Evolutionary conservation across 2,888 invertebrate genomes (phyloP), one percentile per base, ranked within the genome.

Genomic region (Drosophila algonquin): DNA sequence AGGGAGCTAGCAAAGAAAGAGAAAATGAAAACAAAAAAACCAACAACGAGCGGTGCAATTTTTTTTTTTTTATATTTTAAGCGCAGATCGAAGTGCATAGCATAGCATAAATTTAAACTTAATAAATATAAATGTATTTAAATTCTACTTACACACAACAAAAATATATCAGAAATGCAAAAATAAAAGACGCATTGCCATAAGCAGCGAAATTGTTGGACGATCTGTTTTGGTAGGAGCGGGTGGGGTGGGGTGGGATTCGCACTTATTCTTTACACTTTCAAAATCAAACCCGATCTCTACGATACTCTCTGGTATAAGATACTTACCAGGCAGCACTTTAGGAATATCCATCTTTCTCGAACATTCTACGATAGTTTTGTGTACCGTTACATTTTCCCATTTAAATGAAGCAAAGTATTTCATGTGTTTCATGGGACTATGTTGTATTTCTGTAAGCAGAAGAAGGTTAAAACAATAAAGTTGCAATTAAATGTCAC

Each of bases 31-130:
- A 55, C 35, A 45, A 48, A 46, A 60, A 55, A 47, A 73, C 57
- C 67, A 79, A 90, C 89, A 90, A 90, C 90, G 90, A 90, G 87
- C 86, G 83, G 88, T 90, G 90, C 90, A 90, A 90, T 90, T 90
- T 87, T 79, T 87, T 27, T 27, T 30, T 30, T 30, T 30, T 4
- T 63, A 81, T 80, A 75, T 84, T 84, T 87, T 84, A 87, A 87
- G 79, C 73, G 87, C 87, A 80, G 70, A 84, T 75, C 77, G 85
- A 89, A 84, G 83, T 84, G 83, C 89, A 84, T 84, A 84, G 83
- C 87, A 84, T 84, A 84, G 83, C 87, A 84, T 84, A 84, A 84
- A 84, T 84, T 65, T 72, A 72, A 72, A 67, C 53, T 65, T 74
- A 64, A 71, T 32, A 40, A 72, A 74, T 84, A 80, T 73, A 80